Conservation (phyloP, 92 coral and sea anemone species). For the Nematostella vectensis region DNA sequence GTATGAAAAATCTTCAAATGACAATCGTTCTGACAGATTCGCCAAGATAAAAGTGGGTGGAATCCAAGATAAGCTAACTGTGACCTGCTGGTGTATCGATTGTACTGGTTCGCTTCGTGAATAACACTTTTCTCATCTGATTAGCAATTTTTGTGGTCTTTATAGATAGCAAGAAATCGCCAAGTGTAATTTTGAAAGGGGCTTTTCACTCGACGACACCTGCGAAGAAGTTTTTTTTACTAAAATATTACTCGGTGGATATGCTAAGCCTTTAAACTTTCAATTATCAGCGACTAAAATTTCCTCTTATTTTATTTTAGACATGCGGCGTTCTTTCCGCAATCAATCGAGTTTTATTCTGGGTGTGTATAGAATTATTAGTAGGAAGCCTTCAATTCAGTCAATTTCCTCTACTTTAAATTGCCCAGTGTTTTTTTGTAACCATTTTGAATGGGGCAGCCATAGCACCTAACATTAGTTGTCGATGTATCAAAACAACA, state of each 20-base stretch:
- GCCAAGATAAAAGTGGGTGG: conserved; percentile 35
- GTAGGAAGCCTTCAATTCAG: conserved; percentile 68
- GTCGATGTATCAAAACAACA: conserved; percentile 29
- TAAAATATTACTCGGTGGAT: too few relatives aligned
- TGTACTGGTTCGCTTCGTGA: conserved; percentile 10
- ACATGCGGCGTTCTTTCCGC: conserved; percentile 27
- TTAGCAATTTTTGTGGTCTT: conserved; percentile 58
- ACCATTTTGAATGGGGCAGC: conserved; percentile 46
- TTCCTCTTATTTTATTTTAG: background rate
- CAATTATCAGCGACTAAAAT: too few relatives aligned
- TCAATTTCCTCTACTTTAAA: conserved; percentile 60
- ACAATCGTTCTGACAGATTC: conserved; percentile 63
- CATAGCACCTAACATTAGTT: conserved; percentile 8
- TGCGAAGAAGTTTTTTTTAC: too few relatives aligned
- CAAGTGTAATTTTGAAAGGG: conserved; percentile 23
- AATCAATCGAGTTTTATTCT: conserved; percentile 37
- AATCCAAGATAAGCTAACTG: conserved; percentile 49
- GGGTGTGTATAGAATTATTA: conserved; percentile 50
- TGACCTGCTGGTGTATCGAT: conserved; percentile 45
- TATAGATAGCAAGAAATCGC: conserved; percentile 37
- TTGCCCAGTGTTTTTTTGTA: conserved; percentile 55
- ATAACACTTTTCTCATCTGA: too few relatives aligned
- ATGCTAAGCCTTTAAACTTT: too few relatives aligned
- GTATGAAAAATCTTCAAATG: conserved; percentile 33
- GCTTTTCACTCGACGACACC: background rate